phyloP scores from a whole-genome alignment of 2,888 invertebrate genomes.

The Halictus quadricinctus region DNA sequence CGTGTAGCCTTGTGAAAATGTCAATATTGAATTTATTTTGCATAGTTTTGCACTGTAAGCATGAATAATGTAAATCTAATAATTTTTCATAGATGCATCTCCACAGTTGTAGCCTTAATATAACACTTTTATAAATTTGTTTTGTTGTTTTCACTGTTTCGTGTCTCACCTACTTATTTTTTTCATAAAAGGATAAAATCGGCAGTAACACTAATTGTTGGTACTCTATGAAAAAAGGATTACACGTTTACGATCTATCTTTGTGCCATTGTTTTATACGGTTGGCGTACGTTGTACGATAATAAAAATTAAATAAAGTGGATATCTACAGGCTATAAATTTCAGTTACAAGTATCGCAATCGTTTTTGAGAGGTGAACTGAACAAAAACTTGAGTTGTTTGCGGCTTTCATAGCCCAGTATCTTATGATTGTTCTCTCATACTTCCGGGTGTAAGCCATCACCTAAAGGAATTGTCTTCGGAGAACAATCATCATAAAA shows the following conservation, averaged over 20 bases:
- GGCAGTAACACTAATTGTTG: not conserved
- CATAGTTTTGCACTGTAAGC: too few relatives aligned
- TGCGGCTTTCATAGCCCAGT: not conserved
- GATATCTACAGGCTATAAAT: not conserved
- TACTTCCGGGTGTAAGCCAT: not conserved
- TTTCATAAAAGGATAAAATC: not conserved
- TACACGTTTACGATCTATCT: not conserved
- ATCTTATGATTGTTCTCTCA: constrained; percentile 1
- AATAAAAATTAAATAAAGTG: not conserved
- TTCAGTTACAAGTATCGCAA: not conserved
- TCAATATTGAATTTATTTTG: too few relatives aligned
- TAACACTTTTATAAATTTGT: not conserved
- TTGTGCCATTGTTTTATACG: not conserved
- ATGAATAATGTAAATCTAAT: too few relatives aligned
- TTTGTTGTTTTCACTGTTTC: too few relatives aligned
- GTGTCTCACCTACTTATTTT: not conserved
- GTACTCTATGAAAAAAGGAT: not conserved
- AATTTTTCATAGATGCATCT: not conserved
- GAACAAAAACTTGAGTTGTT: not conserved
- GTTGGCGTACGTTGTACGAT: not conserved
- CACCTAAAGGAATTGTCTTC: not conserved
- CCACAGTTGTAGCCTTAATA: not conserved
- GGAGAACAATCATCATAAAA: not conserved
- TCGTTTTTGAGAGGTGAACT: not conserved
- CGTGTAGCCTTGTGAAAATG: too few relatives aligned